Evolutionary conservation across 2,797 vertebrate species (phyloP).

Genomic region (Lagodon rhomboides): DNA sequence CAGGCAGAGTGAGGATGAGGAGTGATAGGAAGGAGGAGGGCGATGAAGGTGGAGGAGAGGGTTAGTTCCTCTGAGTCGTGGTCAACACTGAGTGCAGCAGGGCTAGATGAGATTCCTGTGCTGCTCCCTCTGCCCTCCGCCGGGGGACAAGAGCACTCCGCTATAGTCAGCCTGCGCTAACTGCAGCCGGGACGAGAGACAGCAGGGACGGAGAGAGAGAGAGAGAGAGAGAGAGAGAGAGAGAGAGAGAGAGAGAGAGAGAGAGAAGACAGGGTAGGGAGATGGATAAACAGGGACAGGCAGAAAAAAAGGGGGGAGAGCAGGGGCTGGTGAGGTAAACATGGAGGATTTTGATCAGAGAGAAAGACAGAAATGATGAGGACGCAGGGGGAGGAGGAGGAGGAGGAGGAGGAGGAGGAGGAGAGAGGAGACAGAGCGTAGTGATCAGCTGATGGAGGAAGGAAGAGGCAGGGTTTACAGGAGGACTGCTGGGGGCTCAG

Average conservation of each 20-base stretch:
- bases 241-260: slow-evolving; percentile 20
- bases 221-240: slow-evolving; percentile 10
- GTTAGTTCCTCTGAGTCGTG: slow-evolving; percentile 60
- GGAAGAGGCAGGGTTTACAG: slow-evolving; percentile 49
- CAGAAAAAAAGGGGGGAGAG: slow-evolving; percentile 8
- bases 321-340: slow-evolving; percentile 35
- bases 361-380: slow-evolving; percentile 35
- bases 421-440: slow-evolving; percentile 14
- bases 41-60: slow-evolving; percentile 33
- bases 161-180: slow-evolving; percentile 53
- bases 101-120: slow-evolving; percentile 70
- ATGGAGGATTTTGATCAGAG: slow-evolving; percentile 53
- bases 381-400: slow-evolving; percentile 25
- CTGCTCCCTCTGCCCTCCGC: slow-evolving; percentile 63
- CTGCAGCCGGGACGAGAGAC: slow-evolving; percentile 55
- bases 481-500: slow-evolving; percentile 52
- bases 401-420: slow-evolving; percentile 38
- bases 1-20: slow-evolving; percentile 29
- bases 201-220: slow-evolving; percentile 19
- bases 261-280: slow-evolving; percentile 20
- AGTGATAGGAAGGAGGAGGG: slow-evolving; percentile 14
- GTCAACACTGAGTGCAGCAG: slow-evolving; percentile 66
- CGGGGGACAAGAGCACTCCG: slow-evolving; percentile 65
- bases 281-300: slow-evolving; percentile 42
- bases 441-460: slow-evolving; percentile 67